Base-by-base conservation (phyloP, 2,113 vertebrate genomes). In the Alouatta palliata region DNA sequence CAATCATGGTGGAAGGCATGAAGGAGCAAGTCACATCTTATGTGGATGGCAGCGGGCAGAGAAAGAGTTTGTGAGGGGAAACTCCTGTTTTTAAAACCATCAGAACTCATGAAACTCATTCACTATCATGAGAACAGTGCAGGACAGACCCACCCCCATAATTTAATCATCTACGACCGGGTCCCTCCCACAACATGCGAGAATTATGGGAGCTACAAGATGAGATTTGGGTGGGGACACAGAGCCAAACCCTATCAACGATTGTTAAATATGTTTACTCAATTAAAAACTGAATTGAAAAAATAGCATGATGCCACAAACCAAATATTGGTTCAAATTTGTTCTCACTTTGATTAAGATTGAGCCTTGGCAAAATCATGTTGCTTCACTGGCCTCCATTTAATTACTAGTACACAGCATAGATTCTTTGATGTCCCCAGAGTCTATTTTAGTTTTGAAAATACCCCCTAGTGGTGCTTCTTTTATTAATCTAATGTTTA, bases 241-340 rank as follows among this genome's bases (percentile, higher is more conserved):
- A 64, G 61, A 64, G 61, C 61, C 27, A 64, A 64, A 32, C 27
- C 61, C 2, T 64, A 64, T 64, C 61, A 64, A 64, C 80, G 84
- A 47, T 47, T 77, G 54, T 76, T 91, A 93, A 93, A 87, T 76
- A 49, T 25, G 58, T 61, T 82, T 95, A 91, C 64, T 95, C 47
- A 93, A 80, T 96, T 75, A 92, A 23, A 66, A 23, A 40, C 21
- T 70, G 52, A 87, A 96, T 82, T 87, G 40, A 90, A 88, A 93
- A 91, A 91, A 58, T 58, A 37, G 11, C 76, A 37, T 23, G 32
- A 82, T 76, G 47, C 21, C 40, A 90, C 49, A 93, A 40, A 56
- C 27, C 52, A 70, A 94, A 70, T 19, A 27, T 49, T 52, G 37
- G 19, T 47, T 70, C 54, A 93, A 17, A 87, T 71, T 95, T 91